Evolutionary conservation across 37 sponge, comb jelly and placozoan species (phyloP).

Genomic region (Chondrosia reniformis): DNA sequence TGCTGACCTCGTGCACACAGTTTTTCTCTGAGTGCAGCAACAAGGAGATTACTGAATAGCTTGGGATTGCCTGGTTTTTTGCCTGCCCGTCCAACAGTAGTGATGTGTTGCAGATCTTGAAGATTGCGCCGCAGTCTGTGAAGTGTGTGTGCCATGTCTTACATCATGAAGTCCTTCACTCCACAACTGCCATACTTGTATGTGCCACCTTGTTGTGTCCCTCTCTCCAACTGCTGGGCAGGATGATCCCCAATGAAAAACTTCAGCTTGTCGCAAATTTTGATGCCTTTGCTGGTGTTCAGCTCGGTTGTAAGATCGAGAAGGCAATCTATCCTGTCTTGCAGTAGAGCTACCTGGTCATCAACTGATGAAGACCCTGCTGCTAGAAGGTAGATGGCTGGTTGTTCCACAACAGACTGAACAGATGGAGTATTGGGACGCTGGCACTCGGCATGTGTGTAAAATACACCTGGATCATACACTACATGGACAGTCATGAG

Average conservation of each 20-base stretch:
- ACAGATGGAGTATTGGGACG: constrained; percentile 2
- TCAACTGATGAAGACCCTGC: constrained; percentile 6
- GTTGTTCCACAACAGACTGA: constrained; percentile 32
- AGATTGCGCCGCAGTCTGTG: constrained; percentile 7
- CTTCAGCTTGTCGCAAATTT: constrained; percentile 13
- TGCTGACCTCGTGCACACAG: background rate
- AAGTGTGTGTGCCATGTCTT: background rate
- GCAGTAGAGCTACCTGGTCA: constrained; percentile 22
- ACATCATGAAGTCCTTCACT: constrained; percentile 7
- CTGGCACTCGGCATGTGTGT: constrained; percentile 14
- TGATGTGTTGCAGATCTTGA: constrained; percentile 19
- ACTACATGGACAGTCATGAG: constrained; percentile 30
- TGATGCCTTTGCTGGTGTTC: constrained; percentile 16
- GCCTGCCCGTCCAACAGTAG: constrained; percentile 8
- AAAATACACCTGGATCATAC: constrained; percentile 30
- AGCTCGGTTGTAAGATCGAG: background rate
- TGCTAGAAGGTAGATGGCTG: constrained; percentile 32
- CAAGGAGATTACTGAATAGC: constrained; percentile 17
- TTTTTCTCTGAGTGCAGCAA: constrained; percentile 7
- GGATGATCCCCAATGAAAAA: constrained; percentile 37
- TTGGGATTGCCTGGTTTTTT: constrained; percentile 12
- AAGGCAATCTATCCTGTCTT: constrained; percentile 20
- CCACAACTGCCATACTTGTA: constrained; percentile 44
- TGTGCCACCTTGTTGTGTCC: constrained; percentile 23
- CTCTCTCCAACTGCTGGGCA: constrained; percentile 41